Base-by-base conservation (phyloP, 2,113 vertebrate genomes). In the Fukomys damarensis region DNA sequence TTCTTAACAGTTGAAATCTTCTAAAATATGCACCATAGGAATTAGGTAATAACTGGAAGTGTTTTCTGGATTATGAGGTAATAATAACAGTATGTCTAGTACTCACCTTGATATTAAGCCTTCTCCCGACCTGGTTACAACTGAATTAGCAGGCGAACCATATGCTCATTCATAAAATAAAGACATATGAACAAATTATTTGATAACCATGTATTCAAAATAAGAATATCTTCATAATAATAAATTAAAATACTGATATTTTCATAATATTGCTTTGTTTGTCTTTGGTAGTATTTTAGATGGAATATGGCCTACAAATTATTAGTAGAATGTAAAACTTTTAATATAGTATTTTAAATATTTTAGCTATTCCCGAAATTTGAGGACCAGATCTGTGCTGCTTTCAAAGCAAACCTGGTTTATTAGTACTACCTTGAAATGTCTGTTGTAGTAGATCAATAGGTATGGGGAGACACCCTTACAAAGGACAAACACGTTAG, bases 1-100 rank as follows among this genome's bases (percentile, higher is more conserved):
- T 89, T 95, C 70, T 97, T 97, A 95, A 94, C 95, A 97, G 96
- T 66, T 96, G 86, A 63, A 96, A 94, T 43, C 8, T 89, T 86
- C 72, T 19, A 92, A 82, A 65, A 41, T 79, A 92, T 84, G 43
- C 56, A 91, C 58, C 86, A 77, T 24, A 94, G 85, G 87, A 96
- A 97, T 94, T 96, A 96, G 68, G 96, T 81, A 68, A 92, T 43
- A 97, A 2, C 76, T 49, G 16, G 49, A 89, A 93, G 3, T 28
- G 7, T 19, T 84, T 49, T 96, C 41, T 68, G 49, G 26, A 86
- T 89, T 92, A 85, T 93, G 76, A 86, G 65, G 10, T 56, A 93
- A 92, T 85, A 68, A 81, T 30, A 43, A 43, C 46, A 46, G 35
- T 63, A 81, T 70, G 24, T 92, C 12, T 76, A 65, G 41, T 70